Evolutionary conservation across 2,113 vertebrate genomes (phyloP), one percentile per base, ranked within the genome.

Genomic region (Riparia riparia): DNA sequence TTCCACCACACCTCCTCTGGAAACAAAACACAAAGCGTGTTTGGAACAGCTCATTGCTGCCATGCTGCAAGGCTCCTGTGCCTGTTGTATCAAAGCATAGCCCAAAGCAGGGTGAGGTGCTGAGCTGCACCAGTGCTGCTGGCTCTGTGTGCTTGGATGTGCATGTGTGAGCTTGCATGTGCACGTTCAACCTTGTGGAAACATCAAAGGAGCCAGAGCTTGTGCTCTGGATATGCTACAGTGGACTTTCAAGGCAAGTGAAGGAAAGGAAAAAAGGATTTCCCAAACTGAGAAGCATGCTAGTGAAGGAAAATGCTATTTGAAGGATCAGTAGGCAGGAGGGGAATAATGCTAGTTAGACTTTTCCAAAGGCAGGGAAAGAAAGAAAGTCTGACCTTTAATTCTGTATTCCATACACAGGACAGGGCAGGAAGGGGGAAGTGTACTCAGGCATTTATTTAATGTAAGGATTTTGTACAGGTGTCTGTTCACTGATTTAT

Each of bases 1-100:
- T 50, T 74, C 50, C 16, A 50, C 81, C 95, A 78, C 80, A 61
- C 96, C 93, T 94, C 92, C 73, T 89, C 66, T 87, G 90, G 69
- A 96, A 93, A 89, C 66, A 60, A 92, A 94, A 91, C 66, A 79
- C 70, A 82, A 77, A 77, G 79, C 39, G 19, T 57, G 65, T 83
- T 91, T 60, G 73, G 77, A 92, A 9, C 66, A 71, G 82, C 80
- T 91, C 2, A 0, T 71, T 87, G 76, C 72, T 93, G 92, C 74
- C 74, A 4, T 0, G 5, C 57, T 63, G 54, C 72, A 88, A 60
- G 73, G 77, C 72, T 60, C 19, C 0, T 3, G 8, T 94, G 74
- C 34, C 71, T 45, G 50, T 24, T 56, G 37, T 44, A 8, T 87
- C 61, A 91, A 91, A 89, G 86, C 47, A 34, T 14, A 74, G 87